Evolutionary conservation across 2,888 invertebrate species (phyloP), one percentile per base, ranked within the genome.

Genomic region (Galeopsomyia nigrocyanea): DNA sequence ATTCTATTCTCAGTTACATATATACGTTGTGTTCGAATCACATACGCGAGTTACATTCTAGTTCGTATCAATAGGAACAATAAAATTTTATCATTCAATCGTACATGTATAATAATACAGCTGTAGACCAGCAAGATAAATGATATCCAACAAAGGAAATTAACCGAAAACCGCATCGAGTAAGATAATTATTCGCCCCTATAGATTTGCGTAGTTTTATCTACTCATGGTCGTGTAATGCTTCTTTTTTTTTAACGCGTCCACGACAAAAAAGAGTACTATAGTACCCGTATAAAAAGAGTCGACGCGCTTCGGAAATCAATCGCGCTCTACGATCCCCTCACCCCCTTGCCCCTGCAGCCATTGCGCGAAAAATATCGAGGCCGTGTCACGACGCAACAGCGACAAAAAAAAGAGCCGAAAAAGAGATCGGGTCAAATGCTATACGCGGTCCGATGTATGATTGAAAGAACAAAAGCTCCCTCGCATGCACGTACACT

Each of bases 391-490:
- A n/a, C 3, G 0, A 9, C 56, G 39, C 14, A 39, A 17, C 26
- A 6, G 26, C 26, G 51, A 39, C 21, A 51, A 53, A 51, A 65
- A 47, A 55, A 61, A 61, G 53, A 71, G 67, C 19, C 51, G 13
- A 62, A 65, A 22, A 60, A 50, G 55, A 53, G 58, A 58, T 46
- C 22, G 22, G 53, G 26, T 47, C 58, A 47, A 53, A 58, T 65
- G 58, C 65, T 49, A 17, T 17, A n/a, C 55, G 39, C 39, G 13
- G 13, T 10, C 39, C 10, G 39, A 39, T 39, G 7, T 21, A 46
- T 58, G 71, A 72, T 72, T 63, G 69, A 66, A 66, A 56, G 57
- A 61, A 66, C 56, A 57, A 71, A 71, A 66, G 61, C 26, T 26
- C 3, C 26, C 26, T 26, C 26, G 47, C 31, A 53, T 31, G 21